Evolutionary conservation across 2,888 invertebrate species (phyloP).

Genomic region (Callosobruchus maculatus): DNA sequence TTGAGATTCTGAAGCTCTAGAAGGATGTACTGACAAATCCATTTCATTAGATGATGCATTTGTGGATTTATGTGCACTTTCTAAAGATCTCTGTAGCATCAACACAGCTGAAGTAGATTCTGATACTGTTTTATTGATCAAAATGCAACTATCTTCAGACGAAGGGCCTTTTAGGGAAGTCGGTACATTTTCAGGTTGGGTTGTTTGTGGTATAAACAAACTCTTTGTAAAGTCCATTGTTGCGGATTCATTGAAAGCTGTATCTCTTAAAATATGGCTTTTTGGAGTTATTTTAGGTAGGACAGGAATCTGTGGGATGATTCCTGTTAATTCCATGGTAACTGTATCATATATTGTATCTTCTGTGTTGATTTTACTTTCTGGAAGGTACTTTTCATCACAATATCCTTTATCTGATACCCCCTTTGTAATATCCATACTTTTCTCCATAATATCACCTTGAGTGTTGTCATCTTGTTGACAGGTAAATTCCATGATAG

Average conservation of each 20-base stretch:
- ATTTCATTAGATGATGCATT: background rate
- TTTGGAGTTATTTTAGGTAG: background rate
- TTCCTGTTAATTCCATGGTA: background rate
- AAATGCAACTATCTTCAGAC: background rate
- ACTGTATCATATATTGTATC: background rate
- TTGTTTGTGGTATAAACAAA: background rate
- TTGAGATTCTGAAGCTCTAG: background rate
- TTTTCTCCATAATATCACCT: background rate
- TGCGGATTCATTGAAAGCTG: background rate
- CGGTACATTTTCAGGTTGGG: background rate
- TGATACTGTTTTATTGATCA: too few relatives aligned
- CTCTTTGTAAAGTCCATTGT: background rate
- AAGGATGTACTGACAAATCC: background rate
- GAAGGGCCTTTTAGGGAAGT: background rate
- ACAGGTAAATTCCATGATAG: background rate
- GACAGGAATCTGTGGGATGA: background rate
- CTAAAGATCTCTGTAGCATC: too few relatives aligned
- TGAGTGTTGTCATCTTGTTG: background rate
- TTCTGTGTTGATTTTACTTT: background rate
- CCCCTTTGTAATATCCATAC: background rate
- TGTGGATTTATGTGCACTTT: background rate
- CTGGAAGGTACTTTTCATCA: background rate
- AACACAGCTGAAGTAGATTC: too few relatives aligned
- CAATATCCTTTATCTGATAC: background rate
- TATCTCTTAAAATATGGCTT: background rate